Percentiles rank a stretch among this genome's conserved stretches.
Conservation (phyloP, 2,888 invertebrate genomes). For the Sinelater perroti region DNA sequence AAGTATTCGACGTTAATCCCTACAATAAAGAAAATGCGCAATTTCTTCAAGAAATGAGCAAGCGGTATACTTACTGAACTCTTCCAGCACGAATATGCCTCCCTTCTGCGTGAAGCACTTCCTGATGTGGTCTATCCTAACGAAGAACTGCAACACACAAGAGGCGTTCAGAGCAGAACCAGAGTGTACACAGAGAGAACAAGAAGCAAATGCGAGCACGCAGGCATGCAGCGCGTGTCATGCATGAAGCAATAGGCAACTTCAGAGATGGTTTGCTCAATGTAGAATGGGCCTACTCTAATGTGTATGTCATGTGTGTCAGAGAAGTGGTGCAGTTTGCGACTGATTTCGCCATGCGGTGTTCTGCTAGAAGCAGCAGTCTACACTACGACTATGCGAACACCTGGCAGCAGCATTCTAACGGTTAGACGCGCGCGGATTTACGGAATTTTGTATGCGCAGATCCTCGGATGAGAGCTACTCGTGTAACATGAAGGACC, state of each 20-base stretch:
- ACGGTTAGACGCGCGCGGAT: conserved; percentile 24
- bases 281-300: conserved; percentile 57
- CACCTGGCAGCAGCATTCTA: conserved; percentile 43
- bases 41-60: no score
- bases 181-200: no score
- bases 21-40: no score
- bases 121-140: conserved; percentile 97
- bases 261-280: conserved; percentile 67
- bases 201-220: conserved; percentile 32
- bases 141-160: conserved; percentile 92
- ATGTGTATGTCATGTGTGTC: conserved; percentile 49
- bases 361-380: conserved; percentile 54
- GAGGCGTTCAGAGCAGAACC: no score
- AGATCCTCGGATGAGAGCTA: conserved; percentile 31
- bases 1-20: no score
- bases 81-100: conserved; percentile 98
- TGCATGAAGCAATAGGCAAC: conserved; percentile 63
- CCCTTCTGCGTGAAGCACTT: conserved; percentile 99
- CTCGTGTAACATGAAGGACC: conserved; percentile 31
- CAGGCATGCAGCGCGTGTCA: conserved; percentile 46
- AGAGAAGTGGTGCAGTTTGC: conserved; percentile 40
- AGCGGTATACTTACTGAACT: conserved; percentile 89
- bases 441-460: conserved; percentile 31
- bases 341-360: conserved; percentile 55
- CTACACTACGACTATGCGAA: conserved; percentile 48